phyloP scores from a whole-genome alignment of 2,797 vertebrate species.

The Perodicticus potto region DNA sequence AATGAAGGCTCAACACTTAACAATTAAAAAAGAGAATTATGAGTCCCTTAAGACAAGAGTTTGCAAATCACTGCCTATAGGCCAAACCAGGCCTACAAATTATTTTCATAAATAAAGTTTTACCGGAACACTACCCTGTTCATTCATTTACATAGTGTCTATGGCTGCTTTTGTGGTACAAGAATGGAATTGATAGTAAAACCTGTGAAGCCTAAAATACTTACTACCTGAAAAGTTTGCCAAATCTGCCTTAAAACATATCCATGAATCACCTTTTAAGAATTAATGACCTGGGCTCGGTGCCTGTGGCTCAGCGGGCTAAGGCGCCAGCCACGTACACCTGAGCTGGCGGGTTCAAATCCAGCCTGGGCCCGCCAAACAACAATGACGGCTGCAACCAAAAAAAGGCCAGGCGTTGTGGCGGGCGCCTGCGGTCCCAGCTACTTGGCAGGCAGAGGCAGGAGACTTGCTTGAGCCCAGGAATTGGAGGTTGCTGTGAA shows the following conservation, averaged over 20 bases:
- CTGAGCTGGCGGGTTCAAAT: too few species aligned
- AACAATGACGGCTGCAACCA: too few species aligned
- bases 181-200: background rate
- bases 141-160: background rate
- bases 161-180: background rate
- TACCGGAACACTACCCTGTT: background rate
- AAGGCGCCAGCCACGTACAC: too few species aligned
- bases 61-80: background rate
- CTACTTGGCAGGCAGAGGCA: too few species aligned
- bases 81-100: background rate
- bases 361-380: too few species aligned
- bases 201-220: background rate
- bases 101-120: background rate
- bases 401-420: too few species aligned
- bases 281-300: background rate
- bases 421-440: too few species aligned
- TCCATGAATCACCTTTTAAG: background rate
- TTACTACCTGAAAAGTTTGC: constrained; percentile 32
- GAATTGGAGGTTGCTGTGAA: too few species aligned
- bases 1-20: background rate
- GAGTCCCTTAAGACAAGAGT: background rate
- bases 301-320: background rate
- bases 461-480: too few species aligned
- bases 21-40: constrained; percentile 12
- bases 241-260: background rate